Evolutionary conservation across 2,797 vertebrate species (phyloP).

Genomic region (Gallinago nigripennis): DNA sequence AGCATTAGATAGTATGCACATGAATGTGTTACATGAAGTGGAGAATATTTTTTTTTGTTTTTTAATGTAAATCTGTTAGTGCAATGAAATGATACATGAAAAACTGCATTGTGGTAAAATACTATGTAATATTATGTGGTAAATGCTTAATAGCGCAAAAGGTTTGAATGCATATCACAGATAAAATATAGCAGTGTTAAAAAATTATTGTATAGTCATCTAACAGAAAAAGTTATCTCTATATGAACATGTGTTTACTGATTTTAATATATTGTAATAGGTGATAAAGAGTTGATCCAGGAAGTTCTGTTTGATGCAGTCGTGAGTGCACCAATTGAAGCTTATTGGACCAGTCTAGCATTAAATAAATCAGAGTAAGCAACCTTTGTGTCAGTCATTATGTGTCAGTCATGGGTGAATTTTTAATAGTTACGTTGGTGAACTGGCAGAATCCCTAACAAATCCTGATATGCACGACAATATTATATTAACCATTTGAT

Average conservation of each 20-base stretch:
- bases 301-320: constrained; percentile 95
- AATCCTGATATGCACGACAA: not conserved
- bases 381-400: not conserved
- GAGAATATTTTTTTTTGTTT: not conserved
- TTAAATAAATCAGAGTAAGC: constrained; percentile 96
- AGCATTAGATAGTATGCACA: not conserved
- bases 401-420: not conserved
- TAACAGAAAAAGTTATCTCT: not conserved
- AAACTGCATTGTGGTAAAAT: not conserved
- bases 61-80: not conserved
- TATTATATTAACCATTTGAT: not conserved
- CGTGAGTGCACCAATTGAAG: constrained; percentile 94
- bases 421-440: not conserved
- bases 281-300: constrained; percentile 93
- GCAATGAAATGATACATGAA: not conserved
- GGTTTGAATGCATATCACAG: not conserved
- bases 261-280: constrained; percentile 67
- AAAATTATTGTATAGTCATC: not conserved
- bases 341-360: constrained; percentile 95
- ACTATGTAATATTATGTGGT: rapidly evolving
- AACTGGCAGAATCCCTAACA: not conserved
- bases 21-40: not conserved
- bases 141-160: not conserved
- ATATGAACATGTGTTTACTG: not conserved
- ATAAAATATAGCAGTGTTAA: not conserved